Base-by-base conservation (phyloP, 2,888 invertebrate species). In the Diloba caeruleocephala region DNA sequence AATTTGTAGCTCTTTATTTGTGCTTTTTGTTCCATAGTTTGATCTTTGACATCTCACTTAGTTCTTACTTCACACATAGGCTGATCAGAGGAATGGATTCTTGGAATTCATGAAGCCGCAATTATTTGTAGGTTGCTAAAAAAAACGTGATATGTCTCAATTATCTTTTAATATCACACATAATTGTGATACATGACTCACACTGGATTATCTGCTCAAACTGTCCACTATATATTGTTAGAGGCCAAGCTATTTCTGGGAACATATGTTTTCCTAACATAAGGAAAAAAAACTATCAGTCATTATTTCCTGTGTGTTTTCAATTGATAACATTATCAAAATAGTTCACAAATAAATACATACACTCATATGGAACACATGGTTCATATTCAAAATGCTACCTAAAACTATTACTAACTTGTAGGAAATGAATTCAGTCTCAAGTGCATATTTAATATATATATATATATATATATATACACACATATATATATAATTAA, bases 1-100 rank as follows among this genome's bases (percentile, higher is more conserved):
- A 79, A 85, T 88, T 90, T 91, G 89, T 90, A 89, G 87, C 85
- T n/a, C n/a, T 83, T 80, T 71, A 68, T 90, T 92, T 90, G 91
- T 92, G 92, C 92, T 89, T 87, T 82, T 77, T 81, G 85, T 89
- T 88, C 76, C 82, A 60, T 78, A 78, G 67, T 86, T 89, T 86
- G 86, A 85, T 85, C 81, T 81, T 85, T 82, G 75, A 79, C 72
- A 79, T 80, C 77, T 78, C 76, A 80, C 76, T 82, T 84, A 73
- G 67, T 74, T 79, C 77, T 76, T 61, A 68, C 62, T 60, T 65
- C 64, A 63, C 56, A 54, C 26, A 43, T 42, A 59, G 62, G 44
- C 52, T 67, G 74, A 82, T 92, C 88, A 93, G 64, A 93, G 92
- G 78, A 93, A 93, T 59, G 93, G 93, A 73, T 93, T 93, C 66